A percentile compares a stretch with the other conserved stretches of the same genome.
These are phyloP conservation scores for Melanostigma gelatinosum DNA, from an alignment of 2,113 vertebrate genomes.

Conservation along the genomic window DNA sequence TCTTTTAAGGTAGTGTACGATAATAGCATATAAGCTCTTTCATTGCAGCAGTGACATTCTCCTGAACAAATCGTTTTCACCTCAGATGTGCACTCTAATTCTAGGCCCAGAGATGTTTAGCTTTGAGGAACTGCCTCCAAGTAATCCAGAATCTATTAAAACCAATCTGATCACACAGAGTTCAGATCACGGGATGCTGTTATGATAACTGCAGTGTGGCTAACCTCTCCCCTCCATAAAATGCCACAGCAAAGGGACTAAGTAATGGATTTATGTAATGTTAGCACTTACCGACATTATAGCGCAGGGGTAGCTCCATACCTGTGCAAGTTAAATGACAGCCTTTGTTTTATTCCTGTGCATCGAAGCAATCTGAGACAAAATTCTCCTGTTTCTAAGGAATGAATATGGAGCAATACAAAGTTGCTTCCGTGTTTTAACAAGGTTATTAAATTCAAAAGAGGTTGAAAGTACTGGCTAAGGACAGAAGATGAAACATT, in stretches of 20 bases:
- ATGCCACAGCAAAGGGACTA: slow-evolving; percentile 81
- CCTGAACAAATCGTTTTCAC: slow-evolving; percentile 82
- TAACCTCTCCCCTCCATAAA: slow-evolving; percentile 84
- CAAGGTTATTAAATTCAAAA: slow-evolving; percentile 55
- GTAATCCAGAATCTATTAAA: slow-evolving; percentile 84
- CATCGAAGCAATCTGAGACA: slow-evolving; percentile 52
- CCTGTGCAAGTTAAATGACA: slow-evolving; percentile 75
- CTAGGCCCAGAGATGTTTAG: slow-evolving; percentile 80
- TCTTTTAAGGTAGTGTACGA: slow-evolving; percentile 75
- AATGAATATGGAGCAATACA: slow-evolving; percentile 20
- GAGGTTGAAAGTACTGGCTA: slow-evolving; percentile 44
- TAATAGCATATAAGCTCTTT: slow-evolving; percentile 79
- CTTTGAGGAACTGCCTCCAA: slow-evolving; percentile 79
- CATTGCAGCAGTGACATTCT: slow-evolving; percentile 81
- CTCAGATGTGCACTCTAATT: slow-evolving; percentile 81
- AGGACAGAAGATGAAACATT: slow-evolving; percentile 46
- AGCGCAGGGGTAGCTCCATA: slow-evolving; percentile 73
- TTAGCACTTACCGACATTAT: slow-evolving; percentile 85
- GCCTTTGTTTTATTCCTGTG: slow-evolving; percentile 67
- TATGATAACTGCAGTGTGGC: slow-evolving; percentile 82
- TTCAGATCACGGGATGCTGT: slow-evolving; percentile 84
- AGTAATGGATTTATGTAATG: slow-evolving; percentile 87
- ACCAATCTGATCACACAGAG: slow-evolving; percentile 83
- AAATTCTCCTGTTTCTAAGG: slow-evolving; percentile 43
- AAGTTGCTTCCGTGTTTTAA: slow-evolving; percentile 37